phyloP scores from a whole-genome alignment of 2,113 vertebrate species.

The Zosterops pallidus region DNA sequence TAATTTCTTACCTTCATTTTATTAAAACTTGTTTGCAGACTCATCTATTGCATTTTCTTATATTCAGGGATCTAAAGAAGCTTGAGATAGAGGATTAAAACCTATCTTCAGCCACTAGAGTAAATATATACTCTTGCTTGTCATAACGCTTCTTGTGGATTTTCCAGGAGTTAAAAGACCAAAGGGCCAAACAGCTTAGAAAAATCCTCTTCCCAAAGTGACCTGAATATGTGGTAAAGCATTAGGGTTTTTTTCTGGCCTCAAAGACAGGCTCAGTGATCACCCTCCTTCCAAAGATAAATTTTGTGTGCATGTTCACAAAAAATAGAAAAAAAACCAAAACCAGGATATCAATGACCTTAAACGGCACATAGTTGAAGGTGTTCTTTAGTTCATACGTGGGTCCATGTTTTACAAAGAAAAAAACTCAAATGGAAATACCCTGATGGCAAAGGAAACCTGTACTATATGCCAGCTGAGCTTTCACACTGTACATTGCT shows the following conservation, averaged over 20 bases:
- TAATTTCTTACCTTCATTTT: background rate
- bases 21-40: background rate
- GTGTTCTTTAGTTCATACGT: background rate
- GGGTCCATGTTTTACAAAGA: background rate
- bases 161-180: background rate
- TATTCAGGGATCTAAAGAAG: background rate
- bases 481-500: background rate
- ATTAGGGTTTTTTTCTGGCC: background rate
- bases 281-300: background rate
- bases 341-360: background rate
- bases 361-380: background rate
- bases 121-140: background rate
- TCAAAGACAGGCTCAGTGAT: background rate
- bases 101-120: background rate
- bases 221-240: background rate
- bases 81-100: background rate
- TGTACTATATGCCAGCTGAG: background rate
- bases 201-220: fast-evolving
- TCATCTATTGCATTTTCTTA: background rate
- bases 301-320: background rate
- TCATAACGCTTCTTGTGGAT: background rate
- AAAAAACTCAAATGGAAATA: background rate
- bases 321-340: background rate
- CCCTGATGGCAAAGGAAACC: background rate
- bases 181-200: background rate